Evolutionary conservation across 2,888 invertebrate species (phyloP).

Genomic region (Nesidiocoris tenuis): DNA sequence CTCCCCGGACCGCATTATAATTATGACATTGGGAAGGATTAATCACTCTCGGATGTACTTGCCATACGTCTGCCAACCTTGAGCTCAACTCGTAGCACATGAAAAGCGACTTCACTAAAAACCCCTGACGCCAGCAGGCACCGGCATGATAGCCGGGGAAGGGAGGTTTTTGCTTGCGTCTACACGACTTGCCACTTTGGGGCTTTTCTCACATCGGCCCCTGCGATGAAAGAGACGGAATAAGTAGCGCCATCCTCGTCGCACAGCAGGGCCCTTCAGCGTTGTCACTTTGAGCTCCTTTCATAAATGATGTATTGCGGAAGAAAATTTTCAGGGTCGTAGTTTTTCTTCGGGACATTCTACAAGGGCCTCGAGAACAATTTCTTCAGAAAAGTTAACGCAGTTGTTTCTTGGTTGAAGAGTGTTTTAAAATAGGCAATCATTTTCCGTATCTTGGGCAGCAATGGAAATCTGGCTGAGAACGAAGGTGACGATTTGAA

Average conservation of each 20-base stretch:
- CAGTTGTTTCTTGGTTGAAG: no score
- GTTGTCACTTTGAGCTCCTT: slow-evolving; percentile 6
- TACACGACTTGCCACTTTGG: slow-evolving; percentile 40
- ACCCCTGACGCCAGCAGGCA: slow-evolving; percentile 29
- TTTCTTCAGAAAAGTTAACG: no score
- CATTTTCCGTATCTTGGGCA: no score
- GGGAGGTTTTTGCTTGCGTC: slow-evolving; percentile 23
- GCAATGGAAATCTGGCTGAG: no score
- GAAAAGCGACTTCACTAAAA: not conserved
- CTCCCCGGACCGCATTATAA: slow-evolving; percentile 15
- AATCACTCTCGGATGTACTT: slow-evolving; percentile 14
- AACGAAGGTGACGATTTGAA: no score
- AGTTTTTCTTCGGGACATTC: not conserved
- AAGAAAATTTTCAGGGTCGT: slow-evolving; percentile 4
- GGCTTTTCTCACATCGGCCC: slow-evolving; percentile 7
- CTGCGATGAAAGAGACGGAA: slow-evolving; percentile 17
- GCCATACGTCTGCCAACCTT: not conserved
- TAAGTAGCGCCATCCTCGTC: slow-evolving; percentile 9
- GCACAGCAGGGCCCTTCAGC: not conserved
- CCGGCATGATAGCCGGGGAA: not conserved
- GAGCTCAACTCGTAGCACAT: not conserved
- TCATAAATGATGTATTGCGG: slow-evolving; percentile 29
- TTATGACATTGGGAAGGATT: slow-evolving; percentile 9
- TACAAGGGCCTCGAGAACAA: no score
- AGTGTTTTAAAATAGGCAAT: no score